phyloP scores from a whole-genome alignment of 2,888 invertebrate species.

The Adineta ricciae region DNA sequence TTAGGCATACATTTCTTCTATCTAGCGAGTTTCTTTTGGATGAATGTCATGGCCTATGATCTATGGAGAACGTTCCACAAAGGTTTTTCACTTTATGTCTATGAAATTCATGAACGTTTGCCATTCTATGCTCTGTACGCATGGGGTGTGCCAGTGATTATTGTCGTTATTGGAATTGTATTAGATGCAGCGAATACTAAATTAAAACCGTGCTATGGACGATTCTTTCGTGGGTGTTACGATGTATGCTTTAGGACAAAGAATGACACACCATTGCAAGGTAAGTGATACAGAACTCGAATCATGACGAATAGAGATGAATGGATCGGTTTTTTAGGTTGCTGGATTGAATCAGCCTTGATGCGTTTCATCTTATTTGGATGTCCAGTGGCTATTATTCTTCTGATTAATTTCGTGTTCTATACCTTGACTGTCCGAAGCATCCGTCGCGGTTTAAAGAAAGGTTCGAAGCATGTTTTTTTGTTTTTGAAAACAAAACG shows the following conservation, averaged over 20 bases:
- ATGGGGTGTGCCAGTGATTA: constrained; percentile 59
- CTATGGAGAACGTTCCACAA: constrained; percentile 46
- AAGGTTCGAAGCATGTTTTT: background rate
- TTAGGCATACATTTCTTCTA: constrained; percentile 60
- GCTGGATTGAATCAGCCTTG: constrained; percentile 27
- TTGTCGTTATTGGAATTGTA: constrained; percentile 44
- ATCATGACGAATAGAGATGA: too few relatives aligned
- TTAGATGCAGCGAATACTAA: constrained; percentile 40
- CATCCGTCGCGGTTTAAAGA: constrained; percentile 24
- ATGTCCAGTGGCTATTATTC: constrained; percentile 25
- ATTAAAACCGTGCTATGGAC: constrained; percentile 33
- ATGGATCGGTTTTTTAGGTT: background rate
- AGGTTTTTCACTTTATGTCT: constrained; percentile 34
- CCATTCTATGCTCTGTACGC: constrained; percentile 55
- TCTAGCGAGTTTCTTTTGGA: constrained; percentile 61
- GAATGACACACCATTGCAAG: background rate
- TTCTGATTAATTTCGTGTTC: constrained; percentile 26
- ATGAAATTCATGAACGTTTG: constrained; percentile 36
- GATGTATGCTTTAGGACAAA: constrained; percentile 8
- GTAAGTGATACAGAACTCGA: background rate
- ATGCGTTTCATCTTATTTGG: constrained; percentile 28
- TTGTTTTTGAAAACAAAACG: too few relatives aligned
- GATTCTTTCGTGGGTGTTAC: constrained; percentile 28
- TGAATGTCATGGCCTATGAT: constrained; percentile 59
- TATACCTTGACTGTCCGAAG: constrained; percentile 29